Base-by-base conservation (phyloP, 2,797 vertebrate genomes). In the Tokudaia muenninki region DNA sequence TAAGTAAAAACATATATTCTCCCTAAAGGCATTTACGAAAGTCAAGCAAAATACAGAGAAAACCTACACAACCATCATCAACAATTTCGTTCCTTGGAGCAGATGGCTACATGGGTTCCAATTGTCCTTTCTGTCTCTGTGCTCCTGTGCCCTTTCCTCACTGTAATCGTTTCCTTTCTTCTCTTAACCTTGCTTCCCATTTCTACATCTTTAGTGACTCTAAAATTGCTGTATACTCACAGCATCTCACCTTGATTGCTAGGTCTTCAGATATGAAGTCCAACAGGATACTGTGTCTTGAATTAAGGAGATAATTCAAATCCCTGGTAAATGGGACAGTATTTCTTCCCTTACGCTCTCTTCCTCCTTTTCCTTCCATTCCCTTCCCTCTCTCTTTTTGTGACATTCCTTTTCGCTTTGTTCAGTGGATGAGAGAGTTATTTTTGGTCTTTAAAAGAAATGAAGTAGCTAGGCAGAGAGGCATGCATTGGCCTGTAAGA, bases 371-470 rank as follows among this genome's bases (percentile, higher is more conserved):
- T 10, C 44, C 1, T 8, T 7, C 77, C 10, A 19, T 3, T 3
- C 77, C 41, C 12, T 19, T 44, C 34, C 3, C 14, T 10, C 34
- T 12, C 34, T 31, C 2, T 52, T 74, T 74, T 34, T 19, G 22
- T 74, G 31, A 57, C 47, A 19, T 34, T 2, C 1, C 34, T 44
- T 26, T 17, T 65, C 83, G 37, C 41, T 86, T 70, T 67, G 80
- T 79, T 83, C 14, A 19, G 74, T 50, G 50, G 55, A 41, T 80
- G 50, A 24, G 16, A 89, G 31, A 21, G 7, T 91, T 94, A 63
- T 52, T 92, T 78, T 88, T 87, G 37, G 78, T 81, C 50, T 77
- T 89, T 44, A 50, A 93, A 93, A 84, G 55, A 94, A 63, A 90
- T 50, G 34, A 70, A 29, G 19, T n/a, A 78, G 29, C 41, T 37